phyloP scores from a whole-genome alignment of 2,113 vertebrate genomes.

The Catharus bicknelli region DNA sequence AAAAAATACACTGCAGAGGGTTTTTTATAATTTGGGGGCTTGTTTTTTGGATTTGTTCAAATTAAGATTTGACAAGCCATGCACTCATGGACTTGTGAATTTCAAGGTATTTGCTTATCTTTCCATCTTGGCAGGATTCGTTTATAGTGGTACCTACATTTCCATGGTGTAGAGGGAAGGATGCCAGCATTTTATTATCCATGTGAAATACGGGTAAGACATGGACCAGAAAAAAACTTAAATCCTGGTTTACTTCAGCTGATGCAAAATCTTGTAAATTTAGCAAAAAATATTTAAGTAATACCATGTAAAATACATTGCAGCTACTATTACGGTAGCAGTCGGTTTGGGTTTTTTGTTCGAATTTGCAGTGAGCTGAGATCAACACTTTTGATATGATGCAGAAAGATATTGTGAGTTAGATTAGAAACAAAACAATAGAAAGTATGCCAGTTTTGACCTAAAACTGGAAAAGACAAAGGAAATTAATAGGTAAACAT shows the following conservation, averaged over 20 bases:
- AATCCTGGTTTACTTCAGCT: not conserved
- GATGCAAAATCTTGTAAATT: not conserved
- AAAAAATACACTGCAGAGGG: accelerated
- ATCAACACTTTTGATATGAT: not conserved
- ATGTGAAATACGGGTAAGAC: not conserved
- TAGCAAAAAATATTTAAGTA: not conserved
- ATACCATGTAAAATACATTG: not conserved
- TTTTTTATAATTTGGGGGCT: not conserved
- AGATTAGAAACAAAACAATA: not conserved
- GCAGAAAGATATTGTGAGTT: not conserved
- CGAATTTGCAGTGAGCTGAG: not conserved
- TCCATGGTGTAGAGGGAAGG: not conserved
- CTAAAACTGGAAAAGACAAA: not conserved
- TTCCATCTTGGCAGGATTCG: not conserved
- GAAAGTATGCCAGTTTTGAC: not conserved
- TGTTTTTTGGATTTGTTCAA: too few relatives aligned
- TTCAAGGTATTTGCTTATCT: not conserved
- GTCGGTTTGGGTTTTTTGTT: not conserved
- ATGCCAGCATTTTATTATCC: not conserved
- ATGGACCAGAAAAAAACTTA: not conserved
- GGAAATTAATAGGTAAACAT: not conserved
- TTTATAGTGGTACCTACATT: not conserved
- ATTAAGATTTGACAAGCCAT: not conserved
- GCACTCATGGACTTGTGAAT: not conserved
- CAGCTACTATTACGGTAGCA: not conserved